phyloP scores from a whole-genome alignment of 2,113 vertebrate genomes.

The Micronycteris hirsuta region DNA sequence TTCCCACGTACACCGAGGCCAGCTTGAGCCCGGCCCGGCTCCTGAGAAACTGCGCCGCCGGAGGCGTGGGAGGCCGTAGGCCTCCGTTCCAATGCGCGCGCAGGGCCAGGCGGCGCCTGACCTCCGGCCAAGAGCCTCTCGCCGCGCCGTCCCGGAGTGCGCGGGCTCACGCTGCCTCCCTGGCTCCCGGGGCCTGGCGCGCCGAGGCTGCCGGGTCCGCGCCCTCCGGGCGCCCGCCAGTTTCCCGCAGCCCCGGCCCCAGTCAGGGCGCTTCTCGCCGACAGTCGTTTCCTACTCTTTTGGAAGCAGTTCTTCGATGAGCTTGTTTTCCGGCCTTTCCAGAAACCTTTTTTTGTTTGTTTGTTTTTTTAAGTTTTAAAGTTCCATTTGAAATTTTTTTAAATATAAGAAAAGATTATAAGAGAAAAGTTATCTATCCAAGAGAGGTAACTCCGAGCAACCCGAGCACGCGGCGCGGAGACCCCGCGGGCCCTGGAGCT shows the following conservation, averaged over 20 bases:
- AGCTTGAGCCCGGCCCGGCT: background rate
- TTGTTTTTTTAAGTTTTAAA: background rate
- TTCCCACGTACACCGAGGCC: background rate
- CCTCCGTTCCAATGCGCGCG: background rate
- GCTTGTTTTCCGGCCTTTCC: background rate
- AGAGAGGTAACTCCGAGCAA: background rate
- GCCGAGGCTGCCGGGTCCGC: background rate
- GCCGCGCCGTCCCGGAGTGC: background rate
- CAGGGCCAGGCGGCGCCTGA: background rate
- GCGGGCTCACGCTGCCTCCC: background rate
- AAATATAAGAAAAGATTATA: background rate
- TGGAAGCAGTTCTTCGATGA: background rate
- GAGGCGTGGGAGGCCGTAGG: no score
- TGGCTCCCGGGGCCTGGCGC: background rate
- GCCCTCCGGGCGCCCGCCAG: background rate
- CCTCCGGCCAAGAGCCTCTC: background rate
- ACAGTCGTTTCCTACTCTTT: background rate
- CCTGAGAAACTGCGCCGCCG: background rate
- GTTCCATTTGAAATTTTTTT: background rate
- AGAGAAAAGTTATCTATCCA: background rate
- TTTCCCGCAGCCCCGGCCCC: background rate
- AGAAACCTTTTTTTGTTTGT: background rate
- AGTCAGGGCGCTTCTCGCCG: background rate
- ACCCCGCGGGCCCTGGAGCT: rapidly evolving
- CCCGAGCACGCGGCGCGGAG: rapidly evolving